Base-by-base conservation (phyloP, 2,797 vertebrate genomes). In the Merluccius polli region DNA sequence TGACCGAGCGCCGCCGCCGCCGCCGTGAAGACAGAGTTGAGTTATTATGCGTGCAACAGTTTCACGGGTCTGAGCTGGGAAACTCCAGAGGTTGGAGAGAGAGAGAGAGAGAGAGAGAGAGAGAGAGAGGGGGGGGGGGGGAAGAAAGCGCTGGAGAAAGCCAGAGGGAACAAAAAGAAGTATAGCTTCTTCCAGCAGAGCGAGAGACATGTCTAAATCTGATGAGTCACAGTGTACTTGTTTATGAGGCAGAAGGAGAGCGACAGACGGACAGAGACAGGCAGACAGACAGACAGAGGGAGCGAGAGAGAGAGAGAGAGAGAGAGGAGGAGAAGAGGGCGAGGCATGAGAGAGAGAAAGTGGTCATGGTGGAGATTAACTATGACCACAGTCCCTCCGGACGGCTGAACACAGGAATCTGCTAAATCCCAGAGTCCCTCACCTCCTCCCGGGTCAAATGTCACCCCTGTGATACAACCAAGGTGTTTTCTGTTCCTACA, bases 341-440 rank as follows among this genome's bases (percentile, higher is more conserved):
- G n/a, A n/a, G 68, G 72, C 29, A 12, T 24, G 67, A 29, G 38
- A 24, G 59, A 38, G 72, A 71, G 76, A 73, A 8, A 80, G 68
- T 70, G 74, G 81, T 71, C 65, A 72, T 29, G 1, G n/a, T 44
- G 31, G 9, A 81, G 79, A 81, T 82, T 79, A 80, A 78, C 75
- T 82, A 44, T 74, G 67, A 83, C 81, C 69, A 78, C 75, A 84
- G 72, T 30, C 63, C 59, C 74, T n/a, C n/a, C 71, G 77, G 71
- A 21, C 16, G 52, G 81, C 74, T 83, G 81, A 84, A 80, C 83
- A 82, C 78, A 69, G 69, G 83, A 83, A 82, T 85, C 81, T 80
- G 78, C 73, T 81, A 69, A 73, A 83, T 79, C 77, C 75, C 75
- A 36, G 65, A 32, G 84, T 85, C 82, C 82, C 83, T 81, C 77